Evolutionary conservation across 2,888 invertebrate genomes (phyloP).

Genomic region (Hedychridium roseum): DNA sequence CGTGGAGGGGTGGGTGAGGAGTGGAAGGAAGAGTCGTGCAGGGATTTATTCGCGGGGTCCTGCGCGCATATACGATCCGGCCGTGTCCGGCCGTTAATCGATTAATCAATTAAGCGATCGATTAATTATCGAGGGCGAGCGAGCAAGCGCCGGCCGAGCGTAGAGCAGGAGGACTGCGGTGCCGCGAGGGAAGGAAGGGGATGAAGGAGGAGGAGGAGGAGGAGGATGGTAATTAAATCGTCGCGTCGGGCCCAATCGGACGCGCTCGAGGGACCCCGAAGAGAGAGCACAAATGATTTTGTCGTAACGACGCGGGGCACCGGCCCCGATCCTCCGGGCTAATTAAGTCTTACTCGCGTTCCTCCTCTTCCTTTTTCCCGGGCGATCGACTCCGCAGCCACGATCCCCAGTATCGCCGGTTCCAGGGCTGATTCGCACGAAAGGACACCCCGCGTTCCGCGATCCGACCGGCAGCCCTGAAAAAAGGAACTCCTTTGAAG

Average conservation of each 20-base stretch:
- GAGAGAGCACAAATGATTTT: constrained; percentile 44
- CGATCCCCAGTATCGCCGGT: constrained; percentile 31
- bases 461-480: too few relatives aligned
- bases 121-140: constrained; percentile 46
- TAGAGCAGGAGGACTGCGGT: constrained; percentile 8
- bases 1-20: background rate
- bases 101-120: constrained; percentile 50
- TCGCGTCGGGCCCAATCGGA: constrained; percentile 47
- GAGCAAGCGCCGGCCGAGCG: constrained; percentile 25
- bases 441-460: constrained; percentile 20
- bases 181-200: background rate
- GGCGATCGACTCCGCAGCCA: constrained; percentile 28
- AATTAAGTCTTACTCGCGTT: constrained; percentile 45
- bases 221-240: constrained; percentile 47
- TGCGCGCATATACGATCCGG: constrained; percentile 27
- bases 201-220: constrained; percentile 3
- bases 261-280: constrained; percentile 36
- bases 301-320: constrained; percentile 44
- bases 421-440: constrained; percentile 35
- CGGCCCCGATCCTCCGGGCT: constrained; percentile 27
- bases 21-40: constrained; percentile 8
- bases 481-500: too few relatives aligned
- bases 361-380: constrained; percentile 34
- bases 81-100: constrained; percentile 39
- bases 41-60: constrained; percentile 26